A percentile compares a stretch with the other conserved stretches of the same genome.
phyloP scores from a whole-genome alignment of 2,797 vertebrate species.

The Carapus acus region DNA sequence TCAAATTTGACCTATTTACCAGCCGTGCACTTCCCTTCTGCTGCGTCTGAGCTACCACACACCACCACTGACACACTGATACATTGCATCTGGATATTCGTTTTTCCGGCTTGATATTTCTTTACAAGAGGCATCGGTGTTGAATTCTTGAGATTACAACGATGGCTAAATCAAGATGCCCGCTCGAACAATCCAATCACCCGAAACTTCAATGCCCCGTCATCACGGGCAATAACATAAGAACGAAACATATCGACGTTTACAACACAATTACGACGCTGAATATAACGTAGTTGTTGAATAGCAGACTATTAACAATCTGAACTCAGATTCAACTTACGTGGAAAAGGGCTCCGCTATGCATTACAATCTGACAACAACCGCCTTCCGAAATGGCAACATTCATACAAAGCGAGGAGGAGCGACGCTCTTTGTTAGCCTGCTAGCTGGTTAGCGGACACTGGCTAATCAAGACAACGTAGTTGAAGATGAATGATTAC shows the following conservation, averaged over 20 bases:
- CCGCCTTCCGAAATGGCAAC: conserved; percentile 31
- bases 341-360: not conserved
- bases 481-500: conserved; percentile 34
- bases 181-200: conserved; percentile 13
- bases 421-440: conserved; percentile 71
- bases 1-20: not conserved
- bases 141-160: not conserved
- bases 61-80: not conserved
- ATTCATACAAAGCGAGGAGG: conserved; percentile 56
- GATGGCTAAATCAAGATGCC: not conserved
- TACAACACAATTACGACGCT: conserved; percentile 6
- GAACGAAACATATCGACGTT: conserved; percentile 21
- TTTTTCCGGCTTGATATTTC: not conserved
- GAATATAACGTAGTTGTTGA: not conserved
- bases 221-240: conserved; percentile 27
- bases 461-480: conserved; percentile 44
- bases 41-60: not conserved
- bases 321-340: not conserved
- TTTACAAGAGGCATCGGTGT: not conserved
- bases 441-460: conserved; percentile 50
- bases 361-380: conserved; percentile 11
- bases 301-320: not conserved
- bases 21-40: not conserved
- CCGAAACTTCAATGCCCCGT: conserved; percentile 22
- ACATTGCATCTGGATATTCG: not conserved